These are phyloP conservation scores for Cebidichthys violaceus DNA, from an alignment of 2,113 vertebrate species.

Conservation along the genomic window DNA sequence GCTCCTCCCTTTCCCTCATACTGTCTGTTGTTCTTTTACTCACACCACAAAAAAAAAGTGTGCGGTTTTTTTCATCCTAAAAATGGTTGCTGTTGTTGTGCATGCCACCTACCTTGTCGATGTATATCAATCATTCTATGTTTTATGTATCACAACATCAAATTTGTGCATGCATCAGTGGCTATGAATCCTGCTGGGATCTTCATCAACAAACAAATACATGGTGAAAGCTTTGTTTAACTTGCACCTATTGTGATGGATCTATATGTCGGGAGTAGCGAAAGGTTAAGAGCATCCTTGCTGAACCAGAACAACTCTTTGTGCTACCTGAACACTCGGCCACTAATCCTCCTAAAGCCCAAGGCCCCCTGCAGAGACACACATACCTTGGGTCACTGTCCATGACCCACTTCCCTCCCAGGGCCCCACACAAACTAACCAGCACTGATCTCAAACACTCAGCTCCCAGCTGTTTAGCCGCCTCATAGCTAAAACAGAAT, in stretches of 20 bases:
- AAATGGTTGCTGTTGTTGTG: background rate
- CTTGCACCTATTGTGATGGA: conserved; percentile 35
- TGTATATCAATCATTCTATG: background rate
- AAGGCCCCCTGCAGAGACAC: conserved; percentile 71
- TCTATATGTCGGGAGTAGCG: conserved; percentile 26
- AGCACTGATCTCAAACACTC: conserved; percentile 38
- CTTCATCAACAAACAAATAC: background rate
- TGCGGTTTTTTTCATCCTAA: background rate
- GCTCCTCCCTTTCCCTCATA: conserved; percentile 65
- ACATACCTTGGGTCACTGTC: conserved; percentile 68
- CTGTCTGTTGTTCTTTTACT: background rate
- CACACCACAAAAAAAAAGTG: background rate
- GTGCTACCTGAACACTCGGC: conserved; percentile 68
- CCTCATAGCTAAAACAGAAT: conserved; percentile 22
- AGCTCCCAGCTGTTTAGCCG: conserved; percentile 1
- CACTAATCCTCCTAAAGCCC: conserved; percentile 61
- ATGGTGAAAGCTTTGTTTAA: conserved; percentile 16
- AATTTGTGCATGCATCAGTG: background rate
- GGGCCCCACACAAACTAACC: conserved; percentile 5
- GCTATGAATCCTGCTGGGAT: background rate
- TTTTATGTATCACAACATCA: background rate
- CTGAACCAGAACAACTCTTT: conserved; percentile 65
- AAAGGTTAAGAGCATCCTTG: conserved; percentile 41
- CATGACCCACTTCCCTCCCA: conserved; percentile 65
- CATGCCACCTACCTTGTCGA: background rate